Evolutionary conservation across 2,888 invertebrate genomes (phyloP).

Genomic region (Drosophila mimica): DNA sequence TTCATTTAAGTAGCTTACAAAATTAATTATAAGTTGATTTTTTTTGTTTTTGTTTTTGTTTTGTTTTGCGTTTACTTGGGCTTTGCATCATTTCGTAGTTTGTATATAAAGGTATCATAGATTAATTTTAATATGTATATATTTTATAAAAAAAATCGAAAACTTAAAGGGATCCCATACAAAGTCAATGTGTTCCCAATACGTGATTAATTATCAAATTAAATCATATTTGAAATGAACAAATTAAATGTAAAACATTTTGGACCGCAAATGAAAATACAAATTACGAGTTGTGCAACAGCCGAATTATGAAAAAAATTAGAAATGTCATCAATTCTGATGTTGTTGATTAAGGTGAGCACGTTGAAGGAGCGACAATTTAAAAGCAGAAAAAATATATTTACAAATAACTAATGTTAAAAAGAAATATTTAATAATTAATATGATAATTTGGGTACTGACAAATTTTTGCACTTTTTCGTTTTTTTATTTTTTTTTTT

Average conservation of each 20-base stretch:
- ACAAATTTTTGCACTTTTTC: slow-evolving; percentile 60
- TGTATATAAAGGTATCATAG: slow-evolving; percentile 52
- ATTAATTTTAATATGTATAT: slow-evolving; percentile 52
- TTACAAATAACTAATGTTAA: slow-evolving; percentile 70
- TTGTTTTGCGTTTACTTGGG: slow-evolving; percentile 52
- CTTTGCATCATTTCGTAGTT: slow-evolving; percentile 39
- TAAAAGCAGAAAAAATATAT: slow-evolving; percentile 73
- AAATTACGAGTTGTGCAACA: slow-evolving; percentile 52
- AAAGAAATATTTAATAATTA: slow-evolving; percentile 47
- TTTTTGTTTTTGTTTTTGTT: slow-evolving; percentile 47
- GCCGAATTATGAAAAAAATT: slow-evolving; percentile 42
- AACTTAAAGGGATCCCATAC: slow-evolving; percentile 61
- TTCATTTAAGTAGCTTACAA: slow-evolving; percentile 76
- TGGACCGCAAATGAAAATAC: slow-evolving; percentile 43
- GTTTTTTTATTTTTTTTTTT: slow-evolving; percentile 42
- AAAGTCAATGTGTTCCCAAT: slow-evolving; percentile 28
- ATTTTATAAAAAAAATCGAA: slow-evolving; percentile 47
- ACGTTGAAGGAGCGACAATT: slow-evolving; percentile 64
- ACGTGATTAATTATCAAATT: slow-evolving; percentile 36
- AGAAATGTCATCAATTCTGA: slow-evolving; percentile 24
- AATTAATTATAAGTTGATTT: slow-evolving; percentile 57
- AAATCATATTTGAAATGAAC: slow-evolving; percentile 52
- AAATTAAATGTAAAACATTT: slow-evolving; percentile 28
- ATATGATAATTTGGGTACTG: slow-evolving; percentile 26
- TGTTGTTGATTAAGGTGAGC: slow-evolving; percentile 21